Percentiles rank a stretch among this genome's conserved stretches.
Evolutionary conservation across 2,888 invertebrate species (phyloP).

Genomic region (Scrobipalpa costella): DNA sequence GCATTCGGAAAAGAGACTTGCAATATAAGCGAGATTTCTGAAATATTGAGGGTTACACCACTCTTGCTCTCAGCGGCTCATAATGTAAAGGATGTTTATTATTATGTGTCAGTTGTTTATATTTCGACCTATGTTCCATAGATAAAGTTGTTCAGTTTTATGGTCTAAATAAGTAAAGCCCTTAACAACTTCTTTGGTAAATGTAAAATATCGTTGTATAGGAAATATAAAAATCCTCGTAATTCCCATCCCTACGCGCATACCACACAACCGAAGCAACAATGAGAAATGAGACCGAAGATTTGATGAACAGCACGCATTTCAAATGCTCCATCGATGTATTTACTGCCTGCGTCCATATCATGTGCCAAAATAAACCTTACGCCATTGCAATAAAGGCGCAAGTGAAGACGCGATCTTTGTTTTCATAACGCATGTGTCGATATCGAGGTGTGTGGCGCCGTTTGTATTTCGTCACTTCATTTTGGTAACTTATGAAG

Average conservation of each 20-base stretch:
- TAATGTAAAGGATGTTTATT: no score
- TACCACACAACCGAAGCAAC: conserved; percentile 50
- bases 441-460: conserved; percentile 61
- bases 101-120: no score
- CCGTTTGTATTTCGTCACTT: conserved; percentile 62
- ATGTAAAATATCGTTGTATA: background rate
- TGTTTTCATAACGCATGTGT: conserved; percentile 41
- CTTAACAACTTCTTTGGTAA: background rate
- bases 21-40: no score
- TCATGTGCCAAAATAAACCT: conserved; percentile 36
- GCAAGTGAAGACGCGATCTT: background rate
- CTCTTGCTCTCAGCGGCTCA: no score
- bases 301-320: conserved; percentile 68
- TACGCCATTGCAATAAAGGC: conserved; percentile 36
- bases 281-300: conserved; percentile 68
- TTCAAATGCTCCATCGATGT: conserved; percentile 64
- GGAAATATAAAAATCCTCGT: background rate
- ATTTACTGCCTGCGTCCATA: conserved; percentile 54
- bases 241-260: conserved; percentile 42
- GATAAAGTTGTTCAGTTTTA: no score
- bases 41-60: no score
- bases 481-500: conserved; percentile 41
- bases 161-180: no score
- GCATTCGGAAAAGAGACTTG: no score
- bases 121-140: no score